phyloP scores from a whole-genome alignment of 2,797 vertebrate species.

The Phataginus tetradactyla region DNA sequence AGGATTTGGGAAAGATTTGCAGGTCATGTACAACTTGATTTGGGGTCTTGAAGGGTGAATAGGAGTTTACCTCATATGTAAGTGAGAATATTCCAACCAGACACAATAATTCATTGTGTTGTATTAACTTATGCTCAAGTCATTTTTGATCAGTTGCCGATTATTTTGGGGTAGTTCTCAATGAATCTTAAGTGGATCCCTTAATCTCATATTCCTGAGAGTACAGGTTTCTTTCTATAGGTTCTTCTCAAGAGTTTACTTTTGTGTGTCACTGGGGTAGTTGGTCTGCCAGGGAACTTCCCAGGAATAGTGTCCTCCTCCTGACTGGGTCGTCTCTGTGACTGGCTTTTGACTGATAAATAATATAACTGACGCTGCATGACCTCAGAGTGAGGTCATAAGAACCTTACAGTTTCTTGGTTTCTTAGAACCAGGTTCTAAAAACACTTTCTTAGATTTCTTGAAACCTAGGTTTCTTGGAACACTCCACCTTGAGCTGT shows the following conservation, averaged over 20 bases:
- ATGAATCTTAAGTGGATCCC: neutral
- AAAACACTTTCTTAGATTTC: too few species aligned
- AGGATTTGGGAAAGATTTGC: neutral
- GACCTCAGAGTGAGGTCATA: neutral
- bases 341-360: neutral
- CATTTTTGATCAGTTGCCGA: neutral
- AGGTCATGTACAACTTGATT: neutral
- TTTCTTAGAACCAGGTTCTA: too few species aligned
- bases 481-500: neutral
- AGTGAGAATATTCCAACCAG: conserved; percentile 16
- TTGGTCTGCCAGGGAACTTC: neutral
- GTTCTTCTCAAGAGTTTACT: neutral
- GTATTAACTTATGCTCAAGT: neutral
- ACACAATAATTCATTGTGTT: neutral
- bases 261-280: neutral
- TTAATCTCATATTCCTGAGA: neutral
- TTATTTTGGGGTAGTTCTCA: neutral
- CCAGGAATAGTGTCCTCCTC: neutral
- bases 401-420: neutral
- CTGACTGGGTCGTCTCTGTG: neutral
- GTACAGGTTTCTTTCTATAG: neutral
- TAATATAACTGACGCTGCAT: neutral
- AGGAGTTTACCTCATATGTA: neutral
- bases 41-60: neutral
- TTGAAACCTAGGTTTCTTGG: neutral